Conservation (phyloP, 2,113 vertebrate species). For the Grammomys surdaster region DNA sequence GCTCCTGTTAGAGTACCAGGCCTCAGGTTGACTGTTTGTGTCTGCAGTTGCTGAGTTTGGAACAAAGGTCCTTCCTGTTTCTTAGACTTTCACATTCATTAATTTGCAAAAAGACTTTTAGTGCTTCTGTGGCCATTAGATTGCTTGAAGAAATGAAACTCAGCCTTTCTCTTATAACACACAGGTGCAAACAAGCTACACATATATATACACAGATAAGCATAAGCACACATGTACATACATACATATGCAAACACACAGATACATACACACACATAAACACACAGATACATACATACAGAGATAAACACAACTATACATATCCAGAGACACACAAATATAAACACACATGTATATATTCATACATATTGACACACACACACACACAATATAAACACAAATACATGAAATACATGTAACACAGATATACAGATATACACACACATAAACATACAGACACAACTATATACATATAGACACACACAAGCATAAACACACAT, state of each 20-base stretch:
- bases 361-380: not conserved
- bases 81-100: not conserved
- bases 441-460: not conserved
- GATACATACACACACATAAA: not conserved
- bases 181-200: not conserved
- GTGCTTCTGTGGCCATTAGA: not conserved
- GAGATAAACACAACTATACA: not conserved
- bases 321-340: not conserved
- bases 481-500: not conserved
- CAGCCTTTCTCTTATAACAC: not conserved
- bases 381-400: not conserved
- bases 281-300: not conserved
- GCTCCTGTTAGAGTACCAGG: not conserved
- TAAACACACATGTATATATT: not conserved
- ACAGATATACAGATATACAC: not conserved
- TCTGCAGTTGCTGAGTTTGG: not conserved
- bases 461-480: not conserved
- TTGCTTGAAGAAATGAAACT: not conserved
- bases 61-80: not conserved
- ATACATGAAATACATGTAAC: not conserved
- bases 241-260: not conserved
- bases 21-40: not conserved
- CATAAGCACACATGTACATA: not conserved
- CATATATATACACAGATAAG: not conserved
- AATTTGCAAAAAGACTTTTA: slow-evolving; percentile 22